phyloP scores from a whole-genome alignment of 1,140 invertebrate genomes.

The Zaprionus inermis region DNA sequence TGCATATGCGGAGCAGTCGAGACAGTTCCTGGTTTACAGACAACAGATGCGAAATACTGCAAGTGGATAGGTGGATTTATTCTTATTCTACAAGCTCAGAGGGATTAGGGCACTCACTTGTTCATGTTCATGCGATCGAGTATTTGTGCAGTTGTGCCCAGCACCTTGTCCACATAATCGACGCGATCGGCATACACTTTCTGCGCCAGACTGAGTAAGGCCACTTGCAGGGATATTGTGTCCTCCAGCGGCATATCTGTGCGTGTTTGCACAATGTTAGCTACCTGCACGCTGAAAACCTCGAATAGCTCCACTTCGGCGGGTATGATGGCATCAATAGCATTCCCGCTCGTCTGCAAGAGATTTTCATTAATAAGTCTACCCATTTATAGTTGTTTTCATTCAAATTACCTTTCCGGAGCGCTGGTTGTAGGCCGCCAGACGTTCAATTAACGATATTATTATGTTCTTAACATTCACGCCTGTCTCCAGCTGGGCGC shows the following conservation, averaged over 20 bases:
- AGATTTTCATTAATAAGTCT: neutral
- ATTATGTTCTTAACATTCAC: conserved; percentile 99
- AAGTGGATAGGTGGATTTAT: neutral
- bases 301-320: conserved; percentile 97
- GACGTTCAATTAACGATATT: conserved; percentile 97
- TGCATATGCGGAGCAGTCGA: conserved; percentile 96
- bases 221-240: conserved; percentile 97
- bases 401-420: conserved; percentile 85
- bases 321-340: conserved; percentile 90
- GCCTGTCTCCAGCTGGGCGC: conserved; percentile 96
- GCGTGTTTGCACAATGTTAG: conserved; percentile 96
- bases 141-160: conserved; percentile 94
- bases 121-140: conserved; percentile 92
- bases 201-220: conserved; percentile 96
- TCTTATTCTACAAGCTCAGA: too few relatives aligned
- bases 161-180: conserved; percentile 97
- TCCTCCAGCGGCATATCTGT: conserved; percentile 98
- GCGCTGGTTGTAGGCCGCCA: conserved; percentile 92
- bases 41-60: conserved; percentile 75
- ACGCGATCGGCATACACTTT: conserved; percentile 98
- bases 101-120: conserved; percentile 85
- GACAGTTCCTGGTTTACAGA: conserved; percentile 89
- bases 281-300: conserved; percentile 99
- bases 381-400: neutral
- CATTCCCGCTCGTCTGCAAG: conserved; percentile 86